Conservation (phyloP, 2,113 vertebrate species). For the Octodon degus region DNA sequence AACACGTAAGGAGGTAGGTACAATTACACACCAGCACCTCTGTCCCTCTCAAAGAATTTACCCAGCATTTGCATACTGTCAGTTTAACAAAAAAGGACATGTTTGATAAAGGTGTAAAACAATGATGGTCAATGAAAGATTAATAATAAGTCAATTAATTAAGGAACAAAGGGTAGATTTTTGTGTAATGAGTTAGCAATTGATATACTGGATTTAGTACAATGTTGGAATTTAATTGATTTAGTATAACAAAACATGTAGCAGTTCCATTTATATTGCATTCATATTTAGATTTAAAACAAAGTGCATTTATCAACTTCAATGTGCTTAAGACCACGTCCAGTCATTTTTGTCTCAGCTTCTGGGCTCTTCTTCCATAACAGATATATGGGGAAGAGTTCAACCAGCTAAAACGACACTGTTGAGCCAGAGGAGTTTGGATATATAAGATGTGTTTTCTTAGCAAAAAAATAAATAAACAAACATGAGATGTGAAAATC, state of each 20-base stretch:
- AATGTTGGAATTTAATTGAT: not conserved
- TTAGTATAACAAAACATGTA: not conserved
- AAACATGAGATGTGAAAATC: not conserved
- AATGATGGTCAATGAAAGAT: not conserved
- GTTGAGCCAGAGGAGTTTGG: not conserved
- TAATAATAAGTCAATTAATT: not conserved
- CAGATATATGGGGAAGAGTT: not conserved
- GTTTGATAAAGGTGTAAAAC: not conserved
- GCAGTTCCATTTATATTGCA: not conserved
- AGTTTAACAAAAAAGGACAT: not conserved
- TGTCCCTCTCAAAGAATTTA: not conserved
- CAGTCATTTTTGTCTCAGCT: not conserved
- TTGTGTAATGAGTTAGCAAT: slow-evolving; percentile 34
- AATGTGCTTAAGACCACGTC: not conserved
- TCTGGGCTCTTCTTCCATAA: not conserved
- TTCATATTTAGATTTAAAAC: not conserved
- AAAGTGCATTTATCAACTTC: not conserved
- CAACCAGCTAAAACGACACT: not conserved
- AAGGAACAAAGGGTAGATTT: not conserved
- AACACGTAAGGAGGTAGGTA: not conserved
- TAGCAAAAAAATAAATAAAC: not conserved
- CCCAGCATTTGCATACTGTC: not conserved
- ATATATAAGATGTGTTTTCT: not conserved
- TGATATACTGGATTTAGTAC: not conserved
- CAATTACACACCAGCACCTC: not conserved